Percentiles rank a stretch among this genome's conserved stretches.
Conservation (phyloP, 2,113 vertebrate species). For the Heliornis fulica region DNA sequence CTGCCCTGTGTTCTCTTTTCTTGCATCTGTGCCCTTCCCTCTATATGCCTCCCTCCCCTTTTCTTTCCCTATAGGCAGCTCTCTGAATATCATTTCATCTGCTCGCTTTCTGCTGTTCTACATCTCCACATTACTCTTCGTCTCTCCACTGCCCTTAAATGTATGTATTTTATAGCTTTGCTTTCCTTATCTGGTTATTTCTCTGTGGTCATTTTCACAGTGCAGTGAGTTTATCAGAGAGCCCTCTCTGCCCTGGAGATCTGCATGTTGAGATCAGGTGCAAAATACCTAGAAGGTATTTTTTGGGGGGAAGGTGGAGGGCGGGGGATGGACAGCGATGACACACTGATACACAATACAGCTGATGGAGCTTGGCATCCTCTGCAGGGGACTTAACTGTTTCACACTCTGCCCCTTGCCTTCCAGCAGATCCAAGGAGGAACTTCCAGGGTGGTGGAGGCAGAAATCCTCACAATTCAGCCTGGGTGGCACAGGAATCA, state of each 20-base stretch:
- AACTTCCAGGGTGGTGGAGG: not conserved
- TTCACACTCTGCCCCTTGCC: not conserved
- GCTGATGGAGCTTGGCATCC: not conserved
- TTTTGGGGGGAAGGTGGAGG: no score
- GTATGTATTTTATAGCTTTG: not conserved
- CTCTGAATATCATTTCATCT: not conserved
- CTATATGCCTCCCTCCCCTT: not conserved
- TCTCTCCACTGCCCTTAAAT: not conserved
- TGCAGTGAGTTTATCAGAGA: not conserved
- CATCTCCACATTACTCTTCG: not conserved
- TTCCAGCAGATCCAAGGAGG: not conserved
- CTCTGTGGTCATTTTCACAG: conserved; percentile 3
- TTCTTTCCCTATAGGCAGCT: not conserved
- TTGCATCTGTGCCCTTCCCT: not conserved
- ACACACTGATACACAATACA: no score
- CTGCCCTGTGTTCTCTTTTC: not conserved
- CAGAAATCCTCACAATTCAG: not conserved
- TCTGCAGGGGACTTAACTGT: not conserved
- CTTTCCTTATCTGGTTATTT: not conserved
- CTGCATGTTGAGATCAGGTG: not conserved
- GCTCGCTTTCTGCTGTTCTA: not conserved
- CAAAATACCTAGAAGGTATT: not conserved
- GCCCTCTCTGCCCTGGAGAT: not conserved
- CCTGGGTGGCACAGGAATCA: not conserved
- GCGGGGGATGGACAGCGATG: no score